Evolutionary conservation across 2,888 invertebrate species (phyloP).

Genomic region (Caenorhabditis zanzibari): DNA sequence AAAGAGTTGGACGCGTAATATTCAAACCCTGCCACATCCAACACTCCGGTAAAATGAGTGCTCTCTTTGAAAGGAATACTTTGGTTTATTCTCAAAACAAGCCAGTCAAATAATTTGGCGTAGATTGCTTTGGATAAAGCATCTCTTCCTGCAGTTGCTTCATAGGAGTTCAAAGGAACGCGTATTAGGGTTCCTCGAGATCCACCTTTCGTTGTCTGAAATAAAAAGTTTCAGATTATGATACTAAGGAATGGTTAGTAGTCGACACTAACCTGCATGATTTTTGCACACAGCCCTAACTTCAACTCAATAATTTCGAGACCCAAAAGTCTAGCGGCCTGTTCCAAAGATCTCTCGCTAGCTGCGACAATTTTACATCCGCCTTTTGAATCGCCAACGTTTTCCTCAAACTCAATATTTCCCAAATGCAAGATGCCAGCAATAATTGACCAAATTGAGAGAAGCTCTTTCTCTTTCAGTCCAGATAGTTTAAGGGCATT

Average conservation of each 20-base stretch:
- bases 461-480: slow-evolving; percentile 86
- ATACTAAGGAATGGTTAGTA: too few species aligned
- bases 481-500: slow-evolving; percentile 90
- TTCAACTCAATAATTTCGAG: slow-evolving; percentile 90
- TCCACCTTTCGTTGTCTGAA: slow-evolving; percentile 89
- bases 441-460: slow-evolving; percentile 63
- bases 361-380: slow-evolving; percentile 84
- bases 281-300: slow-evolving; percentile 91
- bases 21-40: slow-evolving; percentile 98
- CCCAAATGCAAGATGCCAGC: slow-evolving; percentile 92
- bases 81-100: slow-evolving; percentile 94
- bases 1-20: slow-evolving; percentile 91
- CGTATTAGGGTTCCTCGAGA: slow-evolving; percentile 96
- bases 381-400: slow-evolving; percentile 89
- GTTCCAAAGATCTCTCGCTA: slow-evolving; percentile 88
- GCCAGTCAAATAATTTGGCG: slow-evolving; percentile 95
- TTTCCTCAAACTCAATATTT: slow-evolving; percentile 95
- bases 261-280: slow-evolving; percentile 92
- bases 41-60: slow-evolving; percentile 94
- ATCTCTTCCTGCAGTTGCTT: slow-evolving; percentile 95
- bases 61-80: slow-evolving; percentile 96
- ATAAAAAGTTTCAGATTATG: neutral
- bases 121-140: slow-evolving; percentile 97
- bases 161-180: slow-evolving; percentile 95
- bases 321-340: slow-evolving; percentile 88